Conservation (phyloP, 2,113 vertebrate species). For the Prietella phreatophila region DNA sequence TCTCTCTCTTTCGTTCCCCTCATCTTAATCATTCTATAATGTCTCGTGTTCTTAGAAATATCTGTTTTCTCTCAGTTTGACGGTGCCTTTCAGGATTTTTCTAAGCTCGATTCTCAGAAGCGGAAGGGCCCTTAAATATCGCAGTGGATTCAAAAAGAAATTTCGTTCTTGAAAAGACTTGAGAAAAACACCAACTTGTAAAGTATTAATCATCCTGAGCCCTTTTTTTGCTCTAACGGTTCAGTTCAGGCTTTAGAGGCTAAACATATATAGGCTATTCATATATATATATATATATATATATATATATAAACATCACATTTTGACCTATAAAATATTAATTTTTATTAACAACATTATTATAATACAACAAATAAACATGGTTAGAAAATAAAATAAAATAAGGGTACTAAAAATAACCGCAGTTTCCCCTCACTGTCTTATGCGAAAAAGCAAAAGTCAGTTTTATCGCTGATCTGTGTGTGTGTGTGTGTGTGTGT, state of each 20-base stretch:
- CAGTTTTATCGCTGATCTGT: slow-evolving; percentile 6
- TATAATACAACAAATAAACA: too few species aligned
- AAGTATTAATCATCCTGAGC: slow-evolving; percentile 44
- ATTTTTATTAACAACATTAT: neutral
- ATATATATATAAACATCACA: neutral
- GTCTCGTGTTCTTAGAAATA: slow-evolving; percentile 68
- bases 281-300: too few species aligned
- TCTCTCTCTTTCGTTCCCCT: slow-evolving; percentile 23
- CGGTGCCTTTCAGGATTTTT: slow-evolving; percentile 51
- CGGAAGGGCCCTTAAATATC: slow-evolving; percentile 54
- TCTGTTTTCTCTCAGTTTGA: slow-evolving; percentile 56
- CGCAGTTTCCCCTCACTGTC: neutral
- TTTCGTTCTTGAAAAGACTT: slow-evolving; percentile 69
- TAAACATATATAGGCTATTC: neutral
- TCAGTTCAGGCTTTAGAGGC: neutral
- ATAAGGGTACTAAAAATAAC: neutral
- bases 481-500: neutral
- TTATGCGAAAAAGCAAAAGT: neutral
- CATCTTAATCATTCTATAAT: slow-evolving; percentile 44
- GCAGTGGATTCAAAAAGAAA: slow-evolving; percentile 46
- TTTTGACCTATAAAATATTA: neutral
- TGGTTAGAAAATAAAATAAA: neutral
- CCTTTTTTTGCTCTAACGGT: slow-evolving; percentile 20
- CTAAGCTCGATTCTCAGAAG: slow-evolving; percentile 72
- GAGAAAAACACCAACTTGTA: slow-evolving; percentile 1